phyloP scores from a whole-genome alignment of 2,888 invertebrate species.

The Rhagonycha lutea region DNA sequence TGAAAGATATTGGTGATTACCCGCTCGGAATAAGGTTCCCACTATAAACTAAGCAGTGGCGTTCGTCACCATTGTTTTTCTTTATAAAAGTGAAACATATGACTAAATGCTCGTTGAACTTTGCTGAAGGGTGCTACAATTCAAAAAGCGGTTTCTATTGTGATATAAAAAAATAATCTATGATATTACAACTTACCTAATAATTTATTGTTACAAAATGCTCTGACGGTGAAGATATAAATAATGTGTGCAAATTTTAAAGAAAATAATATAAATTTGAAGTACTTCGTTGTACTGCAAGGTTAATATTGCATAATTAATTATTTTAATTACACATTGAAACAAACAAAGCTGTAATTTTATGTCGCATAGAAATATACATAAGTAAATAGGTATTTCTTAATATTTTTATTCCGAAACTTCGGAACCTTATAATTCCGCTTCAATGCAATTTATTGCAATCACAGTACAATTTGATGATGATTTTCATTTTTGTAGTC shows the following conservation, averaged over 20 bases:
- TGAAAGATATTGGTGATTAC: background rate
- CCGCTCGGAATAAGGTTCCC: background rate
- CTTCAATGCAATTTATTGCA: no score
- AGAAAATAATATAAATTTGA: background rate
- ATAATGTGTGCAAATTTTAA: background rate
- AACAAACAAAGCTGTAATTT: no score
- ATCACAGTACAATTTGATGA: no score
- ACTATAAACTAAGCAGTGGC: background rate
- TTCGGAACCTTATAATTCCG: no score
- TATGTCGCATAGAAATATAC: no score
- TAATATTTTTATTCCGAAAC: no score
- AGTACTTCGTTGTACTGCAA: background rate
- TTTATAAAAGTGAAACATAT: background rate
- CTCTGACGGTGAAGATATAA: background rate
- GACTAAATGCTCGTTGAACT: background rate
- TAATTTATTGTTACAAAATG: background rate
- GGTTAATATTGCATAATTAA: background rate
- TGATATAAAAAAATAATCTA: background rate
- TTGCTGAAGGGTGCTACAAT: background rate
- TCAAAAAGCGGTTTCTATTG: background rate
- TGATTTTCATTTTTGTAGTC: no score
- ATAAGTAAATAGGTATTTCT: no score
- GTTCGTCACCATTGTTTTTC: background rate
- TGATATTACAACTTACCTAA: background rate
- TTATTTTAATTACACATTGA: no score